Evolutionary conservation across 2,888 invertebrate genomes (phyloP).

Genomic region (Phalangium opilio): DNA sequence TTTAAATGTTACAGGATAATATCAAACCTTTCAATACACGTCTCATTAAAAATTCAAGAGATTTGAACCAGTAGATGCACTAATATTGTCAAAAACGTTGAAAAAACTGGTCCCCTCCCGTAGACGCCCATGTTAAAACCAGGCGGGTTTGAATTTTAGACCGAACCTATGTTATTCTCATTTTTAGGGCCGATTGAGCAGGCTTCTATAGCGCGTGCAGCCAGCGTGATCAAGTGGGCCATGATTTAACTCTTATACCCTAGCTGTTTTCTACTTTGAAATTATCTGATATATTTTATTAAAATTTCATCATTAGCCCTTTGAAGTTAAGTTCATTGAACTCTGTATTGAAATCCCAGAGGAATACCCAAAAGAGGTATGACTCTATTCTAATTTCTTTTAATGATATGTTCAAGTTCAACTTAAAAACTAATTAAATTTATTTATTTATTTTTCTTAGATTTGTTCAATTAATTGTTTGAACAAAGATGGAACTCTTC

Average conservation of each 20-base stretch:
- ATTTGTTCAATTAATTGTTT: slow-evolving; percentile 5
- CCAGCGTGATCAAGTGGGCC: too few relatives aligned
- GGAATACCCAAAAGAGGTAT: slow-evolving; percentile 16
- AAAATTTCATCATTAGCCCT: too few relatives aligned
- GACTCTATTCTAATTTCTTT: not conserved
- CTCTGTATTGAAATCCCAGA: slow-evolving; percentile 11
- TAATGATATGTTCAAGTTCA: not conserved
- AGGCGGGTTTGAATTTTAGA: too few relatives aligned
- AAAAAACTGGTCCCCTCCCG: too few relatives aligned
- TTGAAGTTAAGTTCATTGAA: slow-evolving; percentile 11
- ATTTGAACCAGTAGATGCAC: too few relatives aligned
- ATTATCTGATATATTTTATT: not conserved
- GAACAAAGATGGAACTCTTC: slow-evolving; percentile 7
- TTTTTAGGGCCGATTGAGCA: too few relatives aligned
- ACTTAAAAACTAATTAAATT: not conserved
- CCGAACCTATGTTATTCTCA: too few relatives aligned
- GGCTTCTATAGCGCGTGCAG: too few relatives aligned
- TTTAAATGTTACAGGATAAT: too few relatives aligned
- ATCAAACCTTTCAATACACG: too few relatives aligned
- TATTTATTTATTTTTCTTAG: slow-evolving; percentile 5
- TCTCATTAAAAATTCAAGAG: too few relatives aligned
- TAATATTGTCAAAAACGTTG: too few relatives aligned
- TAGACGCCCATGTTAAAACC: not conserved
- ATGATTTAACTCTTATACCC: not conserved
- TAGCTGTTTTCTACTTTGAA: not conserved